A percentile compares a stretch with the other conserved stretches of the same genome.
These are phyloP conservation scores for Drosophila bunnanda DNA, from an alignment of 2,888 invertebrate genomes.

Conservation along the genomic window DNA sequence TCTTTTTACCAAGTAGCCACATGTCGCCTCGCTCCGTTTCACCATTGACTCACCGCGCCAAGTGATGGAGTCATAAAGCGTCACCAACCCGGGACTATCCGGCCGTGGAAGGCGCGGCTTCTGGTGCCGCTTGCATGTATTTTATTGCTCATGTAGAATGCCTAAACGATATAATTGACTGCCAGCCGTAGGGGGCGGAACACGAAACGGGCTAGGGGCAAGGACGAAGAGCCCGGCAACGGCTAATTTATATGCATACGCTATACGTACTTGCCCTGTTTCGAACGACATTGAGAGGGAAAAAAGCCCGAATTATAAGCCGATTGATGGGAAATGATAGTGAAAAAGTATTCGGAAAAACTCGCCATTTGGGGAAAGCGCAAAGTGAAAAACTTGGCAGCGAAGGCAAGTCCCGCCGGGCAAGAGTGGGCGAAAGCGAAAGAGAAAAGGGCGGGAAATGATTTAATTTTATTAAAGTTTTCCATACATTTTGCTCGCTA, in stretches of 20 bases:
- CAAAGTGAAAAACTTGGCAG: slow-evolving; percentile 44
- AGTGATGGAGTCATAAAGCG: slow-evolving; percentile 63
- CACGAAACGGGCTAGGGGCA: slow-evolving; percentile 24
- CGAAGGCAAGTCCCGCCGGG: slow-evolving; percentile 1
- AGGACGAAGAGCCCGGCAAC: slow-evolving; percentile 41
- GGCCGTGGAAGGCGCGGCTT: slow-evolving; percentile 61
- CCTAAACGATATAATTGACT: slow-evolving; percentile 74
- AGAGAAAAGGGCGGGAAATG: slow-evolving; percentile 1
- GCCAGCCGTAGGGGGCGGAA: slow-evolving; percentile 33
- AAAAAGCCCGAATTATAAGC: slow-evolving; percentile 30
- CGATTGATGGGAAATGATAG: slow-evolving; percentile 41
- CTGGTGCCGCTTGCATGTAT: slow-evolving; percentile 53
- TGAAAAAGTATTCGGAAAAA: slow-evolving; percentile 28
- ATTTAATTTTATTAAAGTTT: slow-evolving; percentile 67
- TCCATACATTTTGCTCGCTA: slow-evolving; percentile 52
- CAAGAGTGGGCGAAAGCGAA: background rate
- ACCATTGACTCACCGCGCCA: slow-evolving; percentile 20
- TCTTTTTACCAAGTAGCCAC: background rate
- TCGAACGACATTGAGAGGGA: slow-evolving; percentile 26
- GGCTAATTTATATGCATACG: slow-evolving; percentile 45
- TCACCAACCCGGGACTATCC: slow-evolving; percentile 26
- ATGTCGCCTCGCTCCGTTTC: slow-evolving; percentile 10
- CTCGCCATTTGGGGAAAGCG: slow-evolving; percentile 4
- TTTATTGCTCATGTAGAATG: slow-evolving; percentile 74
- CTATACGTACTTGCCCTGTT: slow-evolving; percentile 20